Percentiles rank a stretch among this genome's conserved stretches.
These are phyloP conservation scores for Synergus umbraculus DNA, from an alignment of 2,888 invertebrate genomes.

Conservation along the genomic window DNA sequence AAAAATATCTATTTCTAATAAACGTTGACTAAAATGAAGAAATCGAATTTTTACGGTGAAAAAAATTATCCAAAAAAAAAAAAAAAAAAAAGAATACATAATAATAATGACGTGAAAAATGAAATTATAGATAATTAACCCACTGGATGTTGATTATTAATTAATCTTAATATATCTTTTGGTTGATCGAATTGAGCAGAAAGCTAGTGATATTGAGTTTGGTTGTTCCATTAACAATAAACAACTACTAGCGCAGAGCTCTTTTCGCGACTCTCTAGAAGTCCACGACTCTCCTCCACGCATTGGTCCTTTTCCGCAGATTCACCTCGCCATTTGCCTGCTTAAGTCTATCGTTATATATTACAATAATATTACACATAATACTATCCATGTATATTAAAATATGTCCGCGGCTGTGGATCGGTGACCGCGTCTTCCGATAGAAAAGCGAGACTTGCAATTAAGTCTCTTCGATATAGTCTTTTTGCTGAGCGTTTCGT, in stretches of 20 bases:
- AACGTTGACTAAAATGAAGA: no score
- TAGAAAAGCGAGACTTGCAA: slow-evolving; percentile 60
- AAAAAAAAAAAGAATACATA: no score
- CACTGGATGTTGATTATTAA: not conserved
- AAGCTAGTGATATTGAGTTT: slow-evolving; percentile 50
- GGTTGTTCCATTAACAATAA: slow-evolving; percentile 51
- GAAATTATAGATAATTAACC: no score
- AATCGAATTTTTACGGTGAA: no score
- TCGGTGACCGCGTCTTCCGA: slow-evolving; percentile 60
- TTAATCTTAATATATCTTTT: not conserved
- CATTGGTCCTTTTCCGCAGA: slow-evolving; percentile 60
- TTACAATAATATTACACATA: slow-evolving; percentile 77
- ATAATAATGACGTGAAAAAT: no score
- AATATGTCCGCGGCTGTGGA: slow-evolving; percentile 68
- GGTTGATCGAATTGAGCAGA: slow-evolving; percentile 5
- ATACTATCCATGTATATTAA: slow-evolving; percentile 77
- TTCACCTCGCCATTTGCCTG: slow-evolving; percentile 59
- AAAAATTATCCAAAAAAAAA: no score
- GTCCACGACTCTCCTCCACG: slow-evolving; percentile 55
- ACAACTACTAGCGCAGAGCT: slow-evolving; percentile 47
- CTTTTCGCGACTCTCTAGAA: not conserved
- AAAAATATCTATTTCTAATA: no score
- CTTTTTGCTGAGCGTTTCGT: slow-evolving; percentile 49
- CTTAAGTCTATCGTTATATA: slow-evolving; percentile 71
- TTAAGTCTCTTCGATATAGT: slow-evolving; percentile 31